Evolutionary conservation across 2,888 invertebrate species (phyloP).

Genomic region (Tribolium freemani): DNA sequence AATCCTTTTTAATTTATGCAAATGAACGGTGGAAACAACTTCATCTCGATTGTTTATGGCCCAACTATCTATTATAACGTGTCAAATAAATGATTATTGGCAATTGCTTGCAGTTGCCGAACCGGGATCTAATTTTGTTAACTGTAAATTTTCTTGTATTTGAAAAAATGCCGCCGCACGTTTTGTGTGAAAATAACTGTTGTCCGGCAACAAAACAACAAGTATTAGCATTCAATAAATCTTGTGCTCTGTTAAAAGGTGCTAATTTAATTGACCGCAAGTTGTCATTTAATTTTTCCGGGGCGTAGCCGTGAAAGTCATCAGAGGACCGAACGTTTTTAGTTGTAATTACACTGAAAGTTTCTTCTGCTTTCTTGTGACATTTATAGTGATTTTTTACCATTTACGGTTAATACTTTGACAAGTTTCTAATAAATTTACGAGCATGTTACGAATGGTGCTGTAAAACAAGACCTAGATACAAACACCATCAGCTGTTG

Average conservation of each 20-base stretch:
- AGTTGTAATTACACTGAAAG: conserved; percentile 8
- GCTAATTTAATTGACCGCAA: conserved; percentile 18
- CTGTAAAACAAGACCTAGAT: not conserved
- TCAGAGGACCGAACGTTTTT: not conserved
- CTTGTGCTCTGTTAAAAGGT: not conserved
- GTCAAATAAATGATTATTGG: conserved; percentile 5
- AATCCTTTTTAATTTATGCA: not conserved
- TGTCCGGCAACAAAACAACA: not conserved
- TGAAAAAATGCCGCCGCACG: conserved; percentile 4
- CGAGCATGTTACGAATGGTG: not conserved
- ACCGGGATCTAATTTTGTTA: conserved; percentile 22
- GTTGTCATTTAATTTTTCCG: conserved; percentile 3
- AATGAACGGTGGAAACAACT: conserved; percentile 19
- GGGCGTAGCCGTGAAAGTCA: conserved; percentile 2
- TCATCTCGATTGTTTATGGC: conserved; percentile 7
- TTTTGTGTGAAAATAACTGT: conserved; percentile 19
- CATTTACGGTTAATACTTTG: not conserved
- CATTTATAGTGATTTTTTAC: not conserved
- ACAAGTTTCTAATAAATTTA: conserved; percentile 13
- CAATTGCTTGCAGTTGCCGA: conserved; percentile 4
- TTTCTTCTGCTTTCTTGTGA: conserved; percentile 2
- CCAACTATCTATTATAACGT: conserved; percentile 5
- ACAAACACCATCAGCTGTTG: not conserved
- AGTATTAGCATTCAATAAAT: conserved; percentile 10
- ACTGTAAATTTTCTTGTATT: conserved; percentile 12